A percentile compares a stretch with the other conserved stretches of the same genome.
Conservation (phyloP, 2,888 invertebrate genomes). For the Volucella inflata region DNA sequence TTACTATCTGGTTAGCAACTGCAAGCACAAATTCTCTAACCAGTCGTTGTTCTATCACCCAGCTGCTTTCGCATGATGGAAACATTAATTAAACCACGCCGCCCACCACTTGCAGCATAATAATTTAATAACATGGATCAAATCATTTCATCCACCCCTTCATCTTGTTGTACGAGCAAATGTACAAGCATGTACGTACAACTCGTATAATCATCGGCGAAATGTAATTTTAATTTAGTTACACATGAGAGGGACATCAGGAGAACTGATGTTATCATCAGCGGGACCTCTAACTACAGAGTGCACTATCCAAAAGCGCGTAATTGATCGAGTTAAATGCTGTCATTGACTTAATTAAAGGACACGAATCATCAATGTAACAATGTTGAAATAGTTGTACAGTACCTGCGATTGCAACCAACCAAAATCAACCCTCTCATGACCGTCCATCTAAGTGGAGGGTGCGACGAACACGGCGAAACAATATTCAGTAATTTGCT, state of each 20-base stretch:
- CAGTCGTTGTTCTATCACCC: neutral
- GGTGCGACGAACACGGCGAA: neutral
- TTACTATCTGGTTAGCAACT: no score
- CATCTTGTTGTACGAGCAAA: constrained; percentile 4
- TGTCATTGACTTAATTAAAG: constrained; percentile 75
- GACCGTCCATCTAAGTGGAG: neutral
- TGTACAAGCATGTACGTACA: no score
- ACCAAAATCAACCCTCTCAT: neutral
- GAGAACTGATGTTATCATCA: constrained; percentile 54
- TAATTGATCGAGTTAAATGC: constrained; percentile 75
- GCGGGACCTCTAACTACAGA: constrained; percentile 17
- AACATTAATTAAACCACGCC: constrained; percentile 39
- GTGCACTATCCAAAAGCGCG: constrained; percentile 50
- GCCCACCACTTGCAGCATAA: constrained; percentile 54
- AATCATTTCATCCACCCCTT: constrained; percentile 65
- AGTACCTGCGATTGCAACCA: constrained; percentile 18
- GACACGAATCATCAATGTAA: constrained; percentile 62
- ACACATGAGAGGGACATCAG: constrained; percentile 36
- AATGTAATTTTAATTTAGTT: constrained; percentile 60
- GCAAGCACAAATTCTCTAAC: no score
- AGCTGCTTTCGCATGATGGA: constrained; percentile 37
- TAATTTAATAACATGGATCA: constrained; percentile 69
- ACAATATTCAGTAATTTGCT: constrained; percentile 66
- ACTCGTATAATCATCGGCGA: constrained; percentile 47
- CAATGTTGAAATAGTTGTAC: constrained; percentile 62